Conservation (phyloP, 1,140 invertebrate genomes). For the Drosophila pachea region DNA sequence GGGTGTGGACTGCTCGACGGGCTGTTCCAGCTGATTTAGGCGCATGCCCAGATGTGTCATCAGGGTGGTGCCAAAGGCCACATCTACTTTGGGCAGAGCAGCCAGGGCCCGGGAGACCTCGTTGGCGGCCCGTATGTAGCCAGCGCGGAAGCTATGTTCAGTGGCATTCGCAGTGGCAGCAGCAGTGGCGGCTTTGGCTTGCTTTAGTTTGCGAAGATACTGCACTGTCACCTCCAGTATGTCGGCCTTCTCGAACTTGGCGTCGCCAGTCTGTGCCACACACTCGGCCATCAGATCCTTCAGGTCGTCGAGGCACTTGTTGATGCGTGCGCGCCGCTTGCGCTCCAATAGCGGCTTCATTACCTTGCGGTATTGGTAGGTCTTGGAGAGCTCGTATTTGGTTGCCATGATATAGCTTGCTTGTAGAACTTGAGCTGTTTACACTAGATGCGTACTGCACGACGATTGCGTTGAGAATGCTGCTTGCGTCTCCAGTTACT, state of each 20-base stretch:
- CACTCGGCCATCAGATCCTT: conserved; percentile 95
- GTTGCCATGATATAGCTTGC: conserved; percentile 50
- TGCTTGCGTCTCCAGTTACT: conserved; percentile 57
- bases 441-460: conserved; percentile 45
- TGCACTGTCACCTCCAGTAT: conserved; percentile 97
- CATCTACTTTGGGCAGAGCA: conserved; percentile 89
- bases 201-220: conserved; percentile 90
- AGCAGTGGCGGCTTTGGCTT: conserved; percentile 78
- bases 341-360: conserved; percentile 98
- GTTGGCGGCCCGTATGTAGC: conserved; percentile 94
- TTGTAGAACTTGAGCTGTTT: conserved; percentile 13
- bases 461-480: conserved; percentile 73
- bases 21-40: conserved; percentile 82
- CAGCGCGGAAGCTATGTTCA: conserved; percentile 90
- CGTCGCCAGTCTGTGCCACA: conserved; percentile 89
- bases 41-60: conserved; percentile 92
- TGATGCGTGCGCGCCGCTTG: conserved; percentile 95
- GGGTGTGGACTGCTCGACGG: conserved; percentile 42
- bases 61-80: conserved; percentile 89
- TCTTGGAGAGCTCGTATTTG: conserved; percentile 83
- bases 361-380: conserved; percentile 95
- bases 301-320: conserved; percentile 94
- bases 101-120: conserved; percentile 93
- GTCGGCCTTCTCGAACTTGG: conserved; percentile 97
- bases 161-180: conserved; percentile 78